phyloP scores from a whole-genome alignment of 2,888 invertebrate genomes.

The Orthosia cruda region DNA sequence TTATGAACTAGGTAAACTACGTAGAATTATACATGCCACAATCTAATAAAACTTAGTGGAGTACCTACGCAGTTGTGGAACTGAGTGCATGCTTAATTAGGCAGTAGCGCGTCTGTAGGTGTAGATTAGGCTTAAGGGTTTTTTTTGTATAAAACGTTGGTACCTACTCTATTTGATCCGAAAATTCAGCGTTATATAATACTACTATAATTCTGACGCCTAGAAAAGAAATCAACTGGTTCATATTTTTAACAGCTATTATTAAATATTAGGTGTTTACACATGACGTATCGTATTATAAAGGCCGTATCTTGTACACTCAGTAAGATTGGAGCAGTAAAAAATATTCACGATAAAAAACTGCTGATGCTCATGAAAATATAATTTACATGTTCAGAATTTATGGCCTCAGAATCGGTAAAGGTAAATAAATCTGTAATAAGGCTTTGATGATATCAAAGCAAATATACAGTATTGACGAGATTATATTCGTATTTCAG shows the following conservation, averaged over 20 bases:
- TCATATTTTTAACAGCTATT: not conserved
- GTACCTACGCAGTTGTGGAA: not conserved
- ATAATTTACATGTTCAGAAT: slow-evolving; percentile 44
- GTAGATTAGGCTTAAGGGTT: no score
- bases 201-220: not conserved
- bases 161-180: not conserved
- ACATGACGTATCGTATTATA: slow-evolving; percentile 14
- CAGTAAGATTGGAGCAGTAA: slow-evolving; percentile 18
- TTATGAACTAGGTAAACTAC: not conserved
- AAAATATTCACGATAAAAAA: slow-evolving; percentile 19
- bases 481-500: slow-evolving; percentile 43
- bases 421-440: slow-evolving; percentile 62
- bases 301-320: slow-evolving; percentile 7
- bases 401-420: slow-evolving; percentile 25
- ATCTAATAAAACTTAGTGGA: not conserved
- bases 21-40: not conserved
- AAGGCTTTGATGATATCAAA: slow-evolving; percentile 51
- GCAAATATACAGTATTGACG: slow-evolving; percentile 46
- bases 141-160: no score
- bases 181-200: not conserved
- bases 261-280: not conserved
- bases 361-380: slow-evolving; percentile 26
- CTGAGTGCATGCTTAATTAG: not conserved
- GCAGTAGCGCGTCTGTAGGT: not conserved
- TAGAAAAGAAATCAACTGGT: not conserved